These are phyloP conservation scores for Drosophila prostipennis DNA, from an alignment of 2,888 invertebrate genomes.

Conservation along the genomic window DNA sequence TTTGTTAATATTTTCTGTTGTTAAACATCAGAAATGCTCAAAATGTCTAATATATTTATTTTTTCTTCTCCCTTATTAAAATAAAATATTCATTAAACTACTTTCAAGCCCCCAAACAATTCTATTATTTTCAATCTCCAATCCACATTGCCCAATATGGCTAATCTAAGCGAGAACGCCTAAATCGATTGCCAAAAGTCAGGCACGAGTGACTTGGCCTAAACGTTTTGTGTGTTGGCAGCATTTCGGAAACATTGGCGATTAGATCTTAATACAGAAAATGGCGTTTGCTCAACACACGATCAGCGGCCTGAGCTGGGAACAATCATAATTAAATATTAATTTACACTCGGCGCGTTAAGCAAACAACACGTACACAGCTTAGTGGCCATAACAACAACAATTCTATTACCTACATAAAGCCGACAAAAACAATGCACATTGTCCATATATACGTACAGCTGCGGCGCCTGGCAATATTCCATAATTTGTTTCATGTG, in stretches of 20 bases:
- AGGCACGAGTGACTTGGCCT: constrained; percentile 13
- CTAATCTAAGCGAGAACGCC: constrained; percentile 18
- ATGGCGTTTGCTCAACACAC: constrained; percentile 65
- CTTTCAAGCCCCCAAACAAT: background rate
- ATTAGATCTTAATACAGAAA: constrained; percentile 70
- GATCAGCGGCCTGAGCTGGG: constrained; percentile 38
- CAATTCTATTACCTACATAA: constrained; percentile 9
- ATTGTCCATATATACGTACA: constrained; percentile 52
- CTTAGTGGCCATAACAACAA: constrained; percentile 40
- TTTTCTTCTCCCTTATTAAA: too few species aligned
- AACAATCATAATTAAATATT: constrained; percentile 81
- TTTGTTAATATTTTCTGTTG: too few species aligned
- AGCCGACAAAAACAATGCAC: constrained; percentile 23
- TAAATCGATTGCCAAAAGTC: constrained; percentile 32
- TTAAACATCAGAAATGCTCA: too few species aligned
- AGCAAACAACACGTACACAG: constrained; percentile 75
- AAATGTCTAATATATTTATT: too few species aligned
- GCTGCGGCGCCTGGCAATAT: constrained; percentile 56
- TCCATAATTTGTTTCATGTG: constrained; percentile 65
- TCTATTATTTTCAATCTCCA: background rate
- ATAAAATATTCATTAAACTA: background rate
- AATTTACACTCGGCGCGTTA: constrained; percentile 79
- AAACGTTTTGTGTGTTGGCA: constrained; percentile 56
- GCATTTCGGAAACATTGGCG: constrained; percentile 53
- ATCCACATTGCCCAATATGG: constrained; percentile 49